Conservation (phyloP, 1,140 invertebrate species). For the Pseudomyrmex pallidus region DNA sequence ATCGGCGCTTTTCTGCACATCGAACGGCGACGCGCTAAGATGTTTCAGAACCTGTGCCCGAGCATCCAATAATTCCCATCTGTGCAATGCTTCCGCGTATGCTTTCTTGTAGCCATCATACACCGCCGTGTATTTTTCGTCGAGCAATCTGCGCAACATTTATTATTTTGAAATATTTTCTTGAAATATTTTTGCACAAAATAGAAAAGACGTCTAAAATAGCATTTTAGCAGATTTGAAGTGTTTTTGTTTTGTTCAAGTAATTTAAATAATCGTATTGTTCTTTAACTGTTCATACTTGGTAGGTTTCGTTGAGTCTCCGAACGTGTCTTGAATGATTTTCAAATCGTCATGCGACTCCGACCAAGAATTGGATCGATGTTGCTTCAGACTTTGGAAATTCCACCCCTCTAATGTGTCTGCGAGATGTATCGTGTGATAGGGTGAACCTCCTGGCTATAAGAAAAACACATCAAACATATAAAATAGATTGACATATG, state of each 20-base stretch:
- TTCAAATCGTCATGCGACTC: conserved; percentile 92
- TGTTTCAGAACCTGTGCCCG: conserved; percentile 93
- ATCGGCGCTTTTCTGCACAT: conserved; percentile 90
- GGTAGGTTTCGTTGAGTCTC: conserved; percentile 77
- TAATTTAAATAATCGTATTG: neutral
- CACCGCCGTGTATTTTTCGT: conserved; percentile 86
- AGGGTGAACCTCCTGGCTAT: conserved; percentile 92
- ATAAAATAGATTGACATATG: neutral
- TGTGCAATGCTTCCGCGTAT: conserved; percentile 95
- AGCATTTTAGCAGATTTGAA: neutral
- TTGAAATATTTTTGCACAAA: neutral
- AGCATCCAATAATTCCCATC: conserved; percentile 93
- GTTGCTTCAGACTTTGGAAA: conserved; percentile 88
- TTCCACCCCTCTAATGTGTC: conserved; percentile 92
- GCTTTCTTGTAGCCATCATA: conserved; percentile 95
- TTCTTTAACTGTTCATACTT: conserved; percentile 75
- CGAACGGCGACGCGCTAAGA: conserved; percentile 86
- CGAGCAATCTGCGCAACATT: conserved; percentile 79
- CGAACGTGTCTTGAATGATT: conserved; percentile 79
- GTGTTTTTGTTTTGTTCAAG: neutral
- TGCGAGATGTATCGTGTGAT: conserved; percentile 95
- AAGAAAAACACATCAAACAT: conserved; percentile 55
- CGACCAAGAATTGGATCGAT: conserved; percentile 95
- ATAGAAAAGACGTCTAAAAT: neutral
- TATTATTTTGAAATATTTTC: conserved; percentile 11